Evolutionary conservation across 2,113 vertebrate genomes (phyloP), one percentile per base, ranked within the genome.

Genomic region (Nansenia antarctica): DNA sequence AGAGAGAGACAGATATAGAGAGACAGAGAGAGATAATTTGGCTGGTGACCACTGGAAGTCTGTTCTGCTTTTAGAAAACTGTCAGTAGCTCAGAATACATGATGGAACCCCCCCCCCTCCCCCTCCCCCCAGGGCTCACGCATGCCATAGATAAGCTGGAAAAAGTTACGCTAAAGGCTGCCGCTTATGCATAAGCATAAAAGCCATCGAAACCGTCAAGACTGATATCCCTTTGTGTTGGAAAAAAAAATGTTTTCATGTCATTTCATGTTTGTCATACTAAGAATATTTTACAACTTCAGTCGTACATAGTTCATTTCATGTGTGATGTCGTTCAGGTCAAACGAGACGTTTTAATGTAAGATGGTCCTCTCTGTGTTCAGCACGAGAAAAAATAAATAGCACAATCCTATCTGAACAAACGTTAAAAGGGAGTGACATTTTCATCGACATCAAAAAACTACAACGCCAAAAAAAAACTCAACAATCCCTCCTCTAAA

Each of bases 141-240:
- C 65, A 72, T 81, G 69, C 80, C 79, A 84, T 82, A 80, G 78
- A 76, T 84, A 70, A 85, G 76, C 63, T 60, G 73, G 73, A 74
- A 67, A n/a, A 81, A 76, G 80, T 77, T 77, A 66, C 71, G 79
- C 77, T 85, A 72, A 62, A 67, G 67, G 81, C 64, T 27, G 71
- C 60, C 78, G 79, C 54, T 81, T 77, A 73, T 79, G 76, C 18
- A 73, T 26, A 67, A 77, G 61, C 69, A 24, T 60, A 66, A 77
- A 76, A 54, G 69, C 26, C 11, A n/a, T n/a, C n/a, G n/a, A 78
- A 75, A 24, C 65, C 63, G 80, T 59, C 70, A 39, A 68, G 62
- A 62, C 27, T 6, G 32, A 67, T 55, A 67, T 61, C 66, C 62
- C 65, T 58, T 27, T 31, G 14, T n/a, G 18, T 31, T 58, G 2